phyloP scores from a whole-genome alignment of 2,888 invertebrate genomes.

The Scrobipalpa atriplicella region DNA sequence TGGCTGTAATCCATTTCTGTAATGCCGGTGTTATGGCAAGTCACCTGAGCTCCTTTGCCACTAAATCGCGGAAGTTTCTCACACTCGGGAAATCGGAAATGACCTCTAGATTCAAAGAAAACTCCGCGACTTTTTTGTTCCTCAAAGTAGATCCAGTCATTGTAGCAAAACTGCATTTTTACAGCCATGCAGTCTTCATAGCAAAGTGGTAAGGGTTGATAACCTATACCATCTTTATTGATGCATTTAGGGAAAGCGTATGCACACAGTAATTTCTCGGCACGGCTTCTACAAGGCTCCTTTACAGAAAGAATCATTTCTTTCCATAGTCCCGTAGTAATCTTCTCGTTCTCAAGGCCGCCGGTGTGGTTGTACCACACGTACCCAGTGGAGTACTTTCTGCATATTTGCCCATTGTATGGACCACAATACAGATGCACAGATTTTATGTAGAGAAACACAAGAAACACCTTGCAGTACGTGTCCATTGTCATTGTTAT shows the following conservation, averaged over 20 bases:
- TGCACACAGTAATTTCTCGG: conserved; percentile 95
- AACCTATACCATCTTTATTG: conserved; percentile 85
- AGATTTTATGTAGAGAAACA: conserved; percentile 69
- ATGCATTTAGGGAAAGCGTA: conserved; percentile 96
- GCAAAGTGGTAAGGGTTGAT: conserved; percentile 89
- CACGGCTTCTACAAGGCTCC: conserved; percentile 93
- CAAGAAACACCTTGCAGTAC: conserved; percentile 58
- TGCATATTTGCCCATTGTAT: conserved; percentile 93
- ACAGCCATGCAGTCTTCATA: conserved; percentile 97
- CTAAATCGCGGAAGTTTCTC: conserved; percentile 89
- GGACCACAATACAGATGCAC: conserved; percentile 91
- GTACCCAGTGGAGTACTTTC: conserved; percentile 85
- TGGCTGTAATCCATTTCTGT: conserved; percentile 91
- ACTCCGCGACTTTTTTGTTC: conserved; percentile 92
- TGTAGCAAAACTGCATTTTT: conserved; percentile 94
- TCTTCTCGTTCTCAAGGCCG: conserved; percentile 92
- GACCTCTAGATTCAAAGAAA: conserved; percentile 90
- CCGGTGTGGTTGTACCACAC: conserved; percentile 91
- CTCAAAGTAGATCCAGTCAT: conserved; percentile 95
- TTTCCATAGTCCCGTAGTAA: conserved; percentile 91
- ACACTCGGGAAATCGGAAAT: conserved; percentile 95
- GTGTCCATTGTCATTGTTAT: conserved; percentile 65
- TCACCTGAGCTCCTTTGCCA: conserved; percentile 83
- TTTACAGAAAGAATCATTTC: conserved; percentile 91
- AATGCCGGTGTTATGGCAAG: conserved; percentile 93